Conservation (phyloP, 2,888 invertebrate genomes). For the Germaria angustata region DNA sequence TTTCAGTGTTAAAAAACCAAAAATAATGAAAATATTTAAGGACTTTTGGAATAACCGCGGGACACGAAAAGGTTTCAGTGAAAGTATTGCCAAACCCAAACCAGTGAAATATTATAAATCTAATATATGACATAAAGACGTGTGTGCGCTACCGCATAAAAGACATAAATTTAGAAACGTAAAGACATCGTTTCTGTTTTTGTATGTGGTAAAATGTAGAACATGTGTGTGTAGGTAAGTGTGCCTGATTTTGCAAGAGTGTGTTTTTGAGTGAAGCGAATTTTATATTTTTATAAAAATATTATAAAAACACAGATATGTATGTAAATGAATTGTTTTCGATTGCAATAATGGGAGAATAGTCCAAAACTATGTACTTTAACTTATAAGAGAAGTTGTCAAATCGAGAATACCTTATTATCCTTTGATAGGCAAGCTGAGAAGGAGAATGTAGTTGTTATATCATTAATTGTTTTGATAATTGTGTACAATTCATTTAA, state of each 20-base stretch:
- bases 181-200: slow-evolving; percentile 71
- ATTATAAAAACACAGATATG: neutral
- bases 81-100: slow-evolving; percentile 55
- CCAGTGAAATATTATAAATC: slow-evolving; percentile 75
- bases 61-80: slow-evolving; percentile 27
- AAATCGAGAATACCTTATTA: too few species aligned
- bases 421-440: too few species aligned
- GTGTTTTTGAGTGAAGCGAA: neutral
- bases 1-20: neutral
- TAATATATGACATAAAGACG: slow-evolving; percentile 77
- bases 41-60: slow-evolving; percentile 27
- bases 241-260: neutral
- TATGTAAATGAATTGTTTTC: neutral
- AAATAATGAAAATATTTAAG: slow-evolving; percentile 31
- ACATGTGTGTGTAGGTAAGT: neutral
- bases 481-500: too few species aligned
- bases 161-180: slow-evolving; percentile 76
- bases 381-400: too few species aligned
- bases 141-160: slow-evolving; percentile 67
- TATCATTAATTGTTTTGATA: too few species aligned
- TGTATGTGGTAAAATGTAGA: slow-evolving; percentile 33
- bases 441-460: too few species aligned
- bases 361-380: too few species aligned
- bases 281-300: neutral
- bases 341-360: too few species aligned